phyloP scores from a whole-genome alignment of 2,113 vertebrate species.

The Eulacestoma nigropectus region DNA sequence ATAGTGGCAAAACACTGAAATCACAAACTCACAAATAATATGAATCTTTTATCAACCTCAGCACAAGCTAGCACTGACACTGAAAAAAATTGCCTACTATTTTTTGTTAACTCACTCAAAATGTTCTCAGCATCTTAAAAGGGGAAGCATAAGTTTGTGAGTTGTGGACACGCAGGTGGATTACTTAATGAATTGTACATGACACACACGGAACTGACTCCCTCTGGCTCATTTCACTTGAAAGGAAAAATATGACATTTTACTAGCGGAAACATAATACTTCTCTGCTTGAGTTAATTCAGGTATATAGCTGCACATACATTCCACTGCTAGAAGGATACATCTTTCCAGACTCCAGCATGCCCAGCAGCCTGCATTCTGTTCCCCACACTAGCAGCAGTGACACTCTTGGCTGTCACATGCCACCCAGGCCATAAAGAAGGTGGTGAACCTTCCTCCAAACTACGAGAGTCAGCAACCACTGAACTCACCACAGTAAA shows the following conservation, averaged over 20 bases:
- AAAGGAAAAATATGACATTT: not conserved
- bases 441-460: not conserved
- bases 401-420: not conserved
- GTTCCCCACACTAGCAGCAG: not conserved
- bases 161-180: not conserved
- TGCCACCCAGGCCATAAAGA: not conserved
- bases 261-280: not conserved
- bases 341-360: not conserved
- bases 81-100: not conserved
- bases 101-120: not conserved
- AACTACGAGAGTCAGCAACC: not conserved
- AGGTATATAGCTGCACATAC: not conserved
- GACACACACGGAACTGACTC: not conserved
- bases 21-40: not conserved
- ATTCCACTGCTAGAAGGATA: rapidly evolving
- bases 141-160: not conserved
- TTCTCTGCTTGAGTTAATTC: not conserved
- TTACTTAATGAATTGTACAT: not conserved
- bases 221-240: not conserved
- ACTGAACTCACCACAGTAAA: not conserved
- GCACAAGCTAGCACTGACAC: not conserved
- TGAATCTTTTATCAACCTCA: not conserved
- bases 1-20: not conserved
- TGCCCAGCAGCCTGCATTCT: not conserved
- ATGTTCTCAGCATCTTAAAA: not conserved